A percentile compares a stretch with the other conserved stretches of the same genome.
phyloP scores from a whole-genome alignment of 23 tunicate genomes.

The Styela plicata region DNA sequence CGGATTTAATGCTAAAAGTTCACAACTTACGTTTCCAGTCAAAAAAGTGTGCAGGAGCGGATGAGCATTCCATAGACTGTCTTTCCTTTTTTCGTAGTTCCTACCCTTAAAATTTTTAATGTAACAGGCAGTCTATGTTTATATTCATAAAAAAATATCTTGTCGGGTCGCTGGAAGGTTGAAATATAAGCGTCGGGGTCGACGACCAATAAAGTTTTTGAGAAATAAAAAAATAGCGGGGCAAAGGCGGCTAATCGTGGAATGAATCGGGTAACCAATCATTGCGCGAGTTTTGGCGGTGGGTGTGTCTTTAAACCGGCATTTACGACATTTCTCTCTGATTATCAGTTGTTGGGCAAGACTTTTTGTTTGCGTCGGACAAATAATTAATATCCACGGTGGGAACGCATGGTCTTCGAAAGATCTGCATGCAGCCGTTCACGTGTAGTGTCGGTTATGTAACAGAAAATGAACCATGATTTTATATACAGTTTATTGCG shows the following conservation, averaged over 20 bases:
- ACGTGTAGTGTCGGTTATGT: background rate
- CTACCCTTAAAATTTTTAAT: too few relatives aligned
- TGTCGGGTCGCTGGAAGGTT: too few relatives aligned
- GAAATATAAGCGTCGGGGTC: too few relatives aligned
- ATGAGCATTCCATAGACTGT: too few relatives aligned
- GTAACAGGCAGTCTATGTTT: too few relatives aligned
- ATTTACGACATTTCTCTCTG: background rate
- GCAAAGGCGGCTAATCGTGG: background rate
- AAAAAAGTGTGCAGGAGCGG: too few relatives aligned
- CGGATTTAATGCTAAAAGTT: too few relatives aligned
- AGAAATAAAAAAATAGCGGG: background rate
- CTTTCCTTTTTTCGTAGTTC: too few relatives aligned
- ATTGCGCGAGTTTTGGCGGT: background rate
- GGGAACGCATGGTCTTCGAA: background rate
- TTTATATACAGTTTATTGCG: background rate
- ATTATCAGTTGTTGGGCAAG: too few relatives aligned
- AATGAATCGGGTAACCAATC: background rate
- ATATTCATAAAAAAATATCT: too few relatives aligned
- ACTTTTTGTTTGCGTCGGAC: background rate
- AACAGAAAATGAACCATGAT: background rate
- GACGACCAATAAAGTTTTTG: too few relatives aligned
- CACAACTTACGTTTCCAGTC: too few relatives aligned
- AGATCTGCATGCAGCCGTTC: background rate
- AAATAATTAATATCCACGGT: background rate
- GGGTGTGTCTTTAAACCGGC: background rate